Evolutionary conservation across 2,797 vertebrate genomes (phyloP).

Genomic region (Sebastes melanostomus): DNA sequence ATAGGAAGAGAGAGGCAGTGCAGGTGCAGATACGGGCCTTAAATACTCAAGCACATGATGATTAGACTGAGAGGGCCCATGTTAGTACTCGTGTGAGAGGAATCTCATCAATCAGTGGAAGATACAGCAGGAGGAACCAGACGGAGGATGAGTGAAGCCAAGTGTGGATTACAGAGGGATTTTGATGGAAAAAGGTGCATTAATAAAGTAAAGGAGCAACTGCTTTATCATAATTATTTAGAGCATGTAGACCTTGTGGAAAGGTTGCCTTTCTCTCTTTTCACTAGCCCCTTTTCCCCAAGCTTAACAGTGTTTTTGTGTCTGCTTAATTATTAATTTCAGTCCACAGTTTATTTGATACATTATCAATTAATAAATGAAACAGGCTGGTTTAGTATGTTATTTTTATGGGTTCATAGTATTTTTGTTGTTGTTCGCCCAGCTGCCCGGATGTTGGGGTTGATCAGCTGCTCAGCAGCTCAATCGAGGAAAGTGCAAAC

Average conservation of each 20-base stretch:
- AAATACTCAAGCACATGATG: slow-evolving; percentile 63
- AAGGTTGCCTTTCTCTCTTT: neutral
- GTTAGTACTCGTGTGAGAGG: slow-evolving; percentile 36
- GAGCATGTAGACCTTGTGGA: neutral
- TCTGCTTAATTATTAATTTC: neutral
- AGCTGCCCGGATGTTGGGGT: too few species aligned
- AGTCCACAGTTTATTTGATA: neutral
- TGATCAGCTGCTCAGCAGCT: neutral
- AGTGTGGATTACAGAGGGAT: neutral
- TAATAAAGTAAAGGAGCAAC: neutral
- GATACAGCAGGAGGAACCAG: neutral
- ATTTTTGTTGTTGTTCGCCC: too few species aligned
- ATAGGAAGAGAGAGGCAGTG: slow-evolving; percentile 16
- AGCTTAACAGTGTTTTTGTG: neutral
- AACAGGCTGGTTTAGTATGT: neutral
- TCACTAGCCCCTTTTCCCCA: neutral
- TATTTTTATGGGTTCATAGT: neutral
- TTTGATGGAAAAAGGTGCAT: neutral
- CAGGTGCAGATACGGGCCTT: slow-evolving; percentile 70
- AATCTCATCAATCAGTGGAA: slow-evolving; percentile 24
- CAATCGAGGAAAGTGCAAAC: too few species aligned
- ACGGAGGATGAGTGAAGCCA: neutral
- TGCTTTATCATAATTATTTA: neutral
- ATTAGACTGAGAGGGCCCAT: slow-evolving; percentile 46
- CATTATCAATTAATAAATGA: neutral